Conservation (phyloP, 1,140 invertebrate species). For the Odontomachus brunneus region DNA sequence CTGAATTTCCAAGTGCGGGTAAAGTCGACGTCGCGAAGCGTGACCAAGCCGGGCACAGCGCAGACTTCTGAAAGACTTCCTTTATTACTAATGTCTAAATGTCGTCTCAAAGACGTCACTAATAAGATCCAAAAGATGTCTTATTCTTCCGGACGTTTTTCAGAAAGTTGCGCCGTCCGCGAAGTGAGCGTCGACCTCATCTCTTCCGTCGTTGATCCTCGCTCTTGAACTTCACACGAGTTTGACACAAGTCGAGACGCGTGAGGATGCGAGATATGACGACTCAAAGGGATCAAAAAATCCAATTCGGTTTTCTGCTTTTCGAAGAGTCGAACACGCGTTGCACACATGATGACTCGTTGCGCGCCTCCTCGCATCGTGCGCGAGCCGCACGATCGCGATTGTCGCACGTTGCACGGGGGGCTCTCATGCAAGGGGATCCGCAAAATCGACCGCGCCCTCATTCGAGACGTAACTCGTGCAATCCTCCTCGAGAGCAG, state of each 20-base stretch:
- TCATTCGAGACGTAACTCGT: constrained; percentile 36
- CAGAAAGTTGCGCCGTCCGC: no score
- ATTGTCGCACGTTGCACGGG: constrained; percentile 17
- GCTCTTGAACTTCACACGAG: background rate
- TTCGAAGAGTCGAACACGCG: constrained; percentile 15
- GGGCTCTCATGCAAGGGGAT: background rate
- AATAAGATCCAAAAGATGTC: no score
- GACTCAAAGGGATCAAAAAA: background rate
- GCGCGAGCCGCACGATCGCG: background rate
- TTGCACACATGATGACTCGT: constrained; percentile 8
- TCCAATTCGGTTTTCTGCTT: constrained; percentile 1
- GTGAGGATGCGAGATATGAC: background rate
- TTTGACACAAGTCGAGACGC: constrained; percentile 6
- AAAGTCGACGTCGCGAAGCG: background rate
- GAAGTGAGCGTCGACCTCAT: no score
- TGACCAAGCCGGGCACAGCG: background rate
- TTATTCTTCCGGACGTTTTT: no score
- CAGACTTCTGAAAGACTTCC: no score
- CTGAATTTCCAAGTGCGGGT: background rate
- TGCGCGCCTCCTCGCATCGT: background rate
- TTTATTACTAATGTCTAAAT: no score
- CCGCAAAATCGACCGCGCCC: constrained; percentile 24
- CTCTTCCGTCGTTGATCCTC: background rate
- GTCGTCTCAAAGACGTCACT: no score
- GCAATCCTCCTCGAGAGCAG: constrained; percentile 28